phyloP scores from a whole-genome alignment of 2,113 vertebrate genomes.

The Grantiella picta region DNA sequence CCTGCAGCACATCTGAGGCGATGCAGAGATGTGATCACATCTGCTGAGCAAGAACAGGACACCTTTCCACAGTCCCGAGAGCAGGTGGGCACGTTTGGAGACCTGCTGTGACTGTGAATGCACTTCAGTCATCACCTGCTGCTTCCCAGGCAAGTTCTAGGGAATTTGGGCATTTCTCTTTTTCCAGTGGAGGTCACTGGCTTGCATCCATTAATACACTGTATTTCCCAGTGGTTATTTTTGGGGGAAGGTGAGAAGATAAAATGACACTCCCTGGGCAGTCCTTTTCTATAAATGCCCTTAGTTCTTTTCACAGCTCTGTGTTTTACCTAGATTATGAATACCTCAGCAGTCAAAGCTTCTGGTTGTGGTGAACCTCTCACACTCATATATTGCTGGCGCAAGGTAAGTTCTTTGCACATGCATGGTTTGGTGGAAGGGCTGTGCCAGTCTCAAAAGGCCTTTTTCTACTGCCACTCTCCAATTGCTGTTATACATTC shows the following conservation, averaged over 20 bases:
- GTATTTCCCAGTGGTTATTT: neutral
- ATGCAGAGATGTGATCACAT: accelerated
- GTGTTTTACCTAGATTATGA: neutral
- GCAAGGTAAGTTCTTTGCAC: neutral
- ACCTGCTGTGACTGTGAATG: neutral
- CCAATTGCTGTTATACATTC: neutral
- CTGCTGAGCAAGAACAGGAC: neutral
- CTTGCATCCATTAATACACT: neutral
- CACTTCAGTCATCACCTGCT: neutral
- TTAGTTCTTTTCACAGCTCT: neutral
- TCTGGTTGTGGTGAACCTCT: neutral
- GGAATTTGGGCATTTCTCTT: neutral
- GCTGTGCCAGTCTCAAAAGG: neutral
- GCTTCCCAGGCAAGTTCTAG: neutral
- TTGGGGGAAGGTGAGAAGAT: neutral
- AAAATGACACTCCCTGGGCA: neutral
- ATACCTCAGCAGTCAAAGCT: neutral
- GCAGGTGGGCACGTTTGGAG: neutral
- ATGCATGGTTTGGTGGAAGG: neutral
- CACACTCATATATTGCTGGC: neutral
- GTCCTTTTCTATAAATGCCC: neutral
- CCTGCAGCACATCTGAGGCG: neutral
- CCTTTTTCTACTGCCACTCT: neutral
- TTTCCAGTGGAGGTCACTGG: neutral
- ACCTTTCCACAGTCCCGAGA: neutral